Percentiles rank a stretch among this genome's conserved stretches.
Evolutionary conservation across 2,113 vertebrate genomes (phyloP).

Genomic region (Edolisoma coerulescens): DNA sequence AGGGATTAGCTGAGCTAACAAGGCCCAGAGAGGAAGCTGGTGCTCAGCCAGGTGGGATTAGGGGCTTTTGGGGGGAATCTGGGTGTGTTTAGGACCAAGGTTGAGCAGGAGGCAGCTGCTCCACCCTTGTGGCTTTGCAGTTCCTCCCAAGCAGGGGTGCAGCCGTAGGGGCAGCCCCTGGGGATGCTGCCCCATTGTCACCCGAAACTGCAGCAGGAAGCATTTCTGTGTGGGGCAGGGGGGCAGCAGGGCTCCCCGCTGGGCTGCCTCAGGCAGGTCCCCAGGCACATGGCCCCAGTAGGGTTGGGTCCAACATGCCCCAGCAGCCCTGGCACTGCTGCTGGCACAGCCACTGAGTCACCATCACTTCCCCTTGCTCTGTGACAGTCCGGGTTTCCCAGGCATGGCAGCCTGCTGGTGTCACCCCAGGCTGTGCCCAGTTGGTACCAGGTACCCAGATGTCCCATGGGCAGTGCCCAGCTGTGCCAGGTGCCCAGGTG

Average conservation of each 20-base stretch:
- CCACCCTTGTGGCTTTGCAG: not conserved
- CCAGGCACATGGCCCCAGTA: not conserved
- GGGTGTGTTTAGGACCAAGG: not conserved
- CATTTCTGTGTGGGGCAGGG: not conserved
- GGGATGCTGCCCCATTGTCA: not conserved
- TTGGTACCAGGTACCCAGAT: not conserved
- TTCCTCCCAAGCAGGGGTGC: not conserved
- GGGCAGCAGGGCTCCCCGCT: not conserved
- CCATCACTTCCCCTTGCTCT: not conserved
- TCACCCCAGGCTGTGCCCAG: not conserved
- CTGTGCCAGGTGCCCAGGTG: not conserved
- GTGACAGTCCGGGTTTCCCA: not conserved
- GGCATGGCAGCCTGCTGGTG: not conserved
- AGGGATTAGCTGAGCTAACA: conserved; percentile 19
- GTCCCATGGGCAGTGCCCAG: not conserved
- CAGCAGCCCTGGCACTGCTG: not conserved
- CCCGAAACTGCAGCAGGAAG: conserved; percentile 47
- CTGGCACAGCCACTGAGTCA: not conserved
- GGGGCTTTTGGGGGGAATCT: conserved; percentile 36
- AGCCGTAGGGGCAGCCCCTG: not conserved
- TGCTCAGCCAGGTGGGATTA: conserved; percentile 41
- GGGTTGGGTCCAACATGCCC: not conserved
- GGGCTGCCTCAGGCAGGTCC: not conserved
- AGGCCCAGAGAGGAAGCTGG: conserved; percentile 15
- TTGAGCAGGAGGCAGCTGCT: not conserved